Conservation (phyloP, 2,888 invertebrate species). For the Thecophora atra region DNA sequence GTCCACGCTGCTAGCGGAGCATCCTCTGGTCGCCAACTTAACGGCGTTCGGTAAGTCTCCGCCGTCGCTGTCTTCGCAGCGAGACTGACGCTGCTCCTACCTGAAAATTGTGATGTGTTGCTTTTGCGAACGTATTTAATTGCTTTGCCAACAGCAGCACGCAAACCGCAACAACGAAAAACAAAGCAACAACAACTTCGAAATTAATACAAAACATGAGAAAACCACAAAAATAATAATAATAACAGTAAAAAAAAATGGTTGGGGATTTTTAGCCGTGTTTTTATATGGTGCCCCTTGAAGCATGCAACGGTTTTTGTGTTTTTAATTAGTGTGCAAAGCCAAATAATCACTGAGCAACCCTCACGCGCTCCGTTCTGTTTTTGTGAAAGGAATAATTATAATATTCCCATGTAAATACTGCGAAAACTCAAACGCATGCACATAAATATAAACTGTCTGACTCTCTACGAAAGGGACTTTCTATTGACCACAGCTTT, state of each 20-base stretch:
- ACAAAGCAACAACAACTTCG: background rate
- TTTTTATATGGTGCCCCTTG: background rate
- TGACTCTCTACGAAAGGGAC: background rate
- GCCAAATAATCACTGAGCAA: background rate
- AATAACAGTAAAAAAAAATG: background rate
- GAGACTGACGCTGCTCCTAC: background rate
- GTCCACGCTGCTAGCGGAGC: slow-evolving; percentile 63
- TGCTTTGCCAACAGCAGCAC: no score
- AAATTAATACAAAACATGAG: background rate
- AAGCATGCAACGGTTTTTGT: background rate
- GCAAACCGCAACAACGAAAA: slow-evolving; percentile 7
- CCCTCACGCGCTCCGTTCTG: background rate
- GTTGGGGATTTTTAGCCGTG: background rate
- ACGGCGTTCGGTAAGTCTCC: slow-evolving; percentile 61
- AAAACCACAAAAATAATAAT: background rate
- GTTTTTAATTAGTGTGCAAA: background rate
- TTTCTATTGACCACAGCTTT: background rate
- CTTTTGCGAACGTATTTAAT: no score
- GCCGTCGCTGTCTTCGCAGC: background rate
- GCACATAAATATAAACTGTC: background rate
- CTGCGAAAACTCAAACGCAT: background rate
- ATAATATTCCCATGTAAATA: background rate
- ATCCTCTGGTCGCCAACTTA: slow-evolving; percentile 65
- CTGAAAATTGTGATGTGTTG: background rate
- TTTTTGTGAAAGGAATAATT: background rate